Percentiles rank a stretch among this genome's conserved stretches.
Conservation (phyloP, 2,888 invertebrate species). For the Aleiodes alternator region DNA sequence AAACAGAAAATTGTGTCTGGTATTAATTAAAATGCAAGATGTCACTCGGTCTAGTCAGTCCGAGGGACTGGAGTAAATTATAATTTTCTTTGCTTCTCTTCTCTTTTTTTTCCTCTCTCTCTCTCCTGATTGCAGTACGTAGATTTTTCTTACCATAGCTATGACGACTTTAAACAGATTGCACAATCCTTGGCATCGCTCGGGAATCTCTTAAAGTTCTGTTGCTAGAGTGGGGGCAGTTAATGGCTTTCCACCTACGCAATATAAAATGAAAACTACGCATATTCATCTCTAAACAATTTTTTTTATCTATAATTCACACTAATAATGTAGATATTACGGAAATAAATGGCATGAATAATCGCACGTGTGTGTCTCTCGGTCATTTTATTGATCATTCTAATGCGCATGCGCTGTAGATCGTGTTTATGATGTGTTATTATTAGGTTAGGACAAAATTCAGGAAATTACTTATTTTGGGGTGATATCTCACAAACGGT, state of each 20-base stretch:
- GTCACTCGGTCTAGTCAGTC: conserved; percentile 11
- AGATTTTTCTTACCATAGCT: too few species aligned
- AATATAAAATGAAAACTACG: background rate
- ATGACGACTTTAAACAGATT: background rate
- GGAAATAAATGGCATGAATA: too few species aligned
- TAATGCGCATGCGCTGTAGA: too few species aligned
- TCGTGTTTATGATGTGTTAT: too few species aligned
- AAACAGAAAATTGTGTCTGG: conserved; percentile 17
- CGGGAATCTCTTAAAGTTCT: background rate
- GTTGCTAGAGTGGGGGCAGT: background rate
- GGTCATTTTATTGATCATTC: too few species aligned
- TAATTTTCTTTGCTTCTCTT: background rate
- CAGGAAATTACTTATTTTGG: too few species aligned
- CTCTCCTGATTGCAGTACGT: too few species aligned
- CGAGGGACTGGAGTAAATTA: conserved; percentile 10
- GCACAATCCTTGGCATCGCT: conserved; percentile 20
- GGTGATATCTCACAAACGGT: too few species aligned
- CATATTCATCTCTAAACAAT: conserved; percentile 15
- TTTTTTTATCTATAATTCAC: conserved; percentile 13
- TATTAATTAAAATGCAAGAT: conserved; percentile 29
- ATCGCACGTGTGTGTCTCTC: too few species aligned
- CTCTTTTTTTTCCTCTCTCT: too few species aligned
- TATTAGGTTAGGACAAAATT: too few species aligned
- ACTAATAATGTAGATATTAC: too few species aligned
- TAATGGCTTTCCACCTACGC: conserved; percentile 19